Percentiles rank a stretch among this genome's conserved stretches.
Conservation (phyloP, 2,113 vertebrate species). For the cat (Felis catus) region F.catus_Fca126_mat1.0 CM031428.1:24335501-24336000, state of each 20-base stretch:
- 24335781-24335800: background rate
- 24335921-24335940: background rate
- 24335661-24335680: background rate
- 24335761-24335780: background rate
- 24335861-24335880: constrained; percentile 16
- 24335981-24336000: background rate
- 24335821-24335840: background rate
- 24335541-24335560: background rate
- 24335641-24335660: background rate
- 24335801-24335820: background rate
- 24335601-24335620: background rate
- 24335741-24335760: background rate
- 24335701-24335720: background rate
- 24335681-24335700: background rate
- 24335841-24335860: background rate
- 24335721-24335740: background rate
- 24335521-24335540: background rate
- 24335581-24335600: background rate
- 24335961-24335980: background rate
- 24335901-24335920: constrained; percentile 16
- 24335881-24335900: background rate
- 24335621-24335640: background rate
- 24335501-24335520: background rate
- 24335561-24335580: background rate
- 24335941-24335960: background rate